phyloP scores from a whole-genome alignment of 2,113 vertebrate species.

The human (Homo sapiens) region GRCh38 chr3:71214001-71214500 shows the following conservation, averaged over 20 bases:
- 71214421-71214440: not conserved
- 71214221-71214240: not conserved
- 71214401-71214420: not conserved
- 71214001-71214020: not conserved
- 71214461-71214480: not conserved
- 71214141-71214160: not conserved
- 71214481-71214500: not conserved
- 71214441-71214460: not conserved
- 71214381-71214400: not conserved
- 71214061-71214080: not conserved
- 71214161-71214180: not conserved
- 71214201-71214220: not conserved
- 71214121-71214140: not conserved
- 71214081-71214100: not conserved
- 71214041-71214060: not conserved
- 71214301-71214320: not conserved
- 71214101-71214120: not conserved
- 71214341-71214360: not conserved
- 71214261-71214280: not conserved
- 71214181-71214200: not conserved
- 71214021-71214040: not conserved
- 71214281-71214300: not conserved
- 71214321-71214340: not conserved
- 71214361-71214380: rapidly evolving
- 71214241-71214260: not conserved